A percentile compares a stretch with the other conserved stretches of the same genome.
Evolutionary conservation across 2,113 vertebrate species (phyloP).

Genomic region (Merops nubicus): DNA sequence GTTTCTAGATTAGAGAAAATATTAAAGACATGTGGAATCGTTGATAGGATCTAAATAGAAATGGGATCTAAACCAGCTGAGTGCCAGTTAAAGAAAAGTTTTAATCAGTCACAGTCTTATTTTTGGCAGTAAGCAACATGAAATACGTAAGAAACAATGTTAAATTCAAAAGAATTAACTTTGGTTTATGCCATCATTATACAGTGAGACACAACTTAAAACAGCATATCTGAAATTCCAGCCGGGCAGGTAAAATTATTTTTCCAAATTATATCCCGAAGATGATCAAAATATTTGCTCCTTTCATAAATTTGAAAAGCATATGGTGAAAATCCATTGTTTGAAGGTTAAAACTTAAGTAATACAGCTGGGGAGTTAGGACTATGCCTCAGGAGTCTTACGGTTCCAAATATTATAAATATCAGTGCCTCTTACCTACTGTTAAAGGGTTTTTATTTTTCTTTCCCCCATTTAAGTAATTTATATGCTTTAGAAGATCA

Average conservation of each 20-base stretch:
- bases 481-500: neutral
- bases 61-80: neutral
- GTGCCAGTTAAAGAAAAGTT: neutral
- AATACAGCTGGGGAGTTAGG: neutral
- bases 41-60: neutral
- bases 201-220: neutral
- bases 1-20: neutral
- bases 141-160: neutral
- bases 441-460: too few species aligned
- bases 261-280: neutral
- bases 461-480: too few species aligned
- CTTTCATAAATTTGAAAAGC: neutral
- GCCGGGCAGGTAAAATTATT: neutral
- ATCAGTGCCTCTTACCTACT: neutral
- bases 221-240: neutral
- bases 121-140: neutral
- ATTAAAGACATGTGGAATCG: neutral
- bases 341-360: neutral
- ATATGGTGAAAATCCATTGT: accelerated
- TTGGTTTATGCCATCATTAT: neutral
- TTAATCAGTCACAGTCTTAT: neutral
- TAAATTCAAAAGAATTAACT: neutral
- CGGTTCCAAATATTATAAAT: accelerated
- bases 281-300: neutral
- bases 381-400: too few species aligned